phyloP scores from a whole-genome alignment of 2,888 invertebrate species.

The Philhelius pedissequus region DNA sequence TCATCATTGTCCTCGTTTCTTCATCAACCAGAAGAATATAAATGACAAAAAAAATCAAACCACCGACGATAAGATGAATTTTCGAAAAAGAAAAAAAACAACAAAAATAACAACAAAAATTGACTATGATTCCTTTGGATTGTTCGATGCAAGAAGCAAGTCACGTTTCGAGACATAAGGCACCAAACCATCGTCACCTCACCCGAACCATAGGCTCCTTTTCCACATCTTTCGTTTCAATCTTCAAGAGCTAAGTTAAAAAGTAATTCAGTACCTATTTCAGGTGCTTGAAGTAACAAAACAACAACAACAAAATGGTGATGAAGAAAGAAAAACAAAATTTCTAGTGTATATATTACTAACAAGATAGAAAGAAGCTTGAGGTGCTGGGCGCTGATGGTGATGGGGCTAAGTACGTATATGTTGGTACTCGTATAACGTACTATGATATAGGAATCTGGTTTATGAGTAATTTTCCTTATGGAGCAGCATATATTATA shows the following conservation, averaged over 20 bases:
- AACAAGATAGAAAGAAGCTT: conserved; percentile 38
- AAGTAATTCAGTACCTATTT: conserved; percentile 59
- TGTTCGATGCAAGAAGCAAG: conserved; percentile 48
- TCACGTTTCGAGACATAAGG: conserved; percentile 55
- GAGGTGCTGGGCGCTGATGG: conserved; percentile 12
- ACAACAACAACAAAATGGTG: conserved; percentile 56
- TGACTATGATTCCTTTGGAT: conserved; percentile 24
- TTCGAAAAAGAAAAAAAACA: conserved; percentile 27
- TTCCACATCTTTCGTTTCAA: not conserved
- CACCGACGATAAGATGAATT: conserved; percentile 15
- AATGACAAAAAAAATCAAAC: not conserved
- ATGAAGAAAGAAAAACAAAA: conserved; percentile 14
- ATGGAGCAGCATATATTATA: not conserved
- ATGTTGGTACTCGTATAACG: not conserved
- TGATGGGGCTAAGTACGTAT: not conserved
- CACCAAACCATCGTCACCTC: not conserved
- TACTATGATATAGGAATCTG: conserved; percentile 26
- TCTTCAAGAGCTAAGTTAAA: conserved; percentile 2
- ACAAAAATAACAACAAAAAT: conserved; percentile 20
- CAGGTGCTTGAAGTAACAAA: conserved; percentile 55
- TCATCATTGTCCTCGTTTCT: not conserved
- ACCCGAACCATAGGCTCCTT: conserved; percentile 10
- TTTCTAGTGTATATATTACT: conserved; percentile 36
- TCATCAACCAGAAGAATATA: not conserved
- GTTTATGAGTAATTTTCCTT: conserved; percentile 40